A percentile compares a stretch with the other conserved stretches of the same genome.
Evolutionary conservation across 2,888 invertebrate genomes (phyloP).

Genomic region (Hyppa rectilinea): DNA sequence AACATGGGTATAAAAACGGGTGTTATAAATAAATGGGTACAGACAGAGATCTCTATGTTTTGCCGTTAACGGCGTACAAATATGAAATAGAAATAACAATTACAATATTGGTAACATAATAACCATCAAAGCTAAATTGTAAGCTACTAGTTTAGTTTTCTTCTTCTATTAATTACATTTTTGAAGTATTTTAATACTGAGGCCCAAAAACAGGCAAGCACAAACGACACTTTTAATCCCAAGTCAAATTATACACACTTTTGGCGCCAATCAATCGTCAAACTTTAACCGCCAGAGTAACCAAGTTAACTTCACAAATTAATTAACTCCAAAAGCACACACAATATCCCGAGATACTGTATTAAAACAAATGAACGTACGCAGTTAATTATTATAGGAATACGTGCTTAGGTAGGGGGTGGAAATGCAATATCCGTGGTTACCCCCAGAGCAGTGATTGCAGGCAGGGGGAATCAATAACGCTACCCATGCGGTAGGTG

Average conservation of each 20-base stretch:
- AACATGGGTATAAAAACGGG: no score
- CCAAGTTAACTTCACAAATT: slow-evolving; percentile 3
- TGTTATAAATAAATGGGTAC: no score
- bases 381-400: slow-evolving; percentile 30
- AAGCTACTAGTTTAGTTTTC: no score
- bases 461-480: slow-evolving; percentile 50
- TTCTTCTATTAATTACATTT: no score
- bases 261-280: background rate
- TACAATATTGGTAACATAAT: no score
- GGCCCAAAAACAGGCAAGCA: background rate
- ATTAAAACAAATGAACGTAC: slow-evolving; percentile 27
- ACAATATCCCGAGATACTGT: slow-evolving; percentile 6
- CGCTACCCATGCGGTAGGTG: background rate
- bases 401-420: slow-evolving; percentile 22
- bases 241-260: background rate
- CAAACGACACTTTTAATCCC: no score
- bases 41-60: no score
- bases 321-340: slow-evolving; percentile 21
- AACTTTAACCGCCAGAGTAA: background rate
- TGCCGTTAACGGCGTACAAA: no score
- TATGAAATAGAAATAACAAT: no score
- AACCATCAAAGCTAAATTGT: no score
- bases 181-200: background rate
- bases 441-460: slow-evolving; percentile 36
- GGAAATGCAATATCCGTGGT: slow-evolving; percentile 60